Evolutionary conservation across 1,140 invertebrate species (phyloP).

Genomic region (Andricus grossulariae): DNA sequence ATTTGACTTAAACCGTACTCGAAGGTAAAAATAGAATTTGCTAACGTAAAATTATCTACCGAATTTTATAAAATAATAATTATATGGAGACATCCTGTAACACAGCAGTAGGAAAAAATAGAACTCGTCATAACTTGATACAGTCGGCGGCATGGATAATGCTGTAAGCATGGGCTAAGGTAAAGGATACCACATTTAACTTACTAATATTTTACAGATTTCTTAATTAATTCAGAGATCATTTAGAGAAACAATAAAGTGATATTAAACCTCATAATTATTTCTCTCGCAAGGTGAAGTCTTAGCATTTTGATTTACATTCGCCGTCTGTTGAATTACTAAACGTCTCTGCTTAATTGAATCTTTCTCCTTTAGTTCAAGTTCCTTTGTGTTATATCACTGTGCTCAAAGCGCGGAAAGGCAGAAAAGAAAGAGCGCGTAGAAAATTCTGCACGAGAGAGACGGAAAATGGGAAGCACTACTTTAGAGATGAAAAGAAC

Average conservation of each 20-base stretch:
- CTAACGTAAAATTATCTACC: no score
- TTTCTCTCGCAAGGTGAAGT: background rate
- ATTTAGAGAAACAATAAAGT: background rate
- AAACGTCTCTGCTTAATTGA: conserved; percentile 1
- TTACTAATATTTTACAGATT: no score
- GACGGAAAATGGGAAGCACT: background rate
- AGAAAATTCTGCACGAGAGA: background rate
- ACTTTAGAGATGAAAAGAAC: background rate
- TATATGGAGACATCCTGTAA: no score
- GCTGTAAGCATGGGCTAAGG: no score
- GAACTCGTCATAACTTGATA: no score
- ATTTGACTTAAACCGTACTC: no score
- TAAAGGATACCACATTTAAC: no score
- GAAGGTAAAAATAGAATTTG: no score
- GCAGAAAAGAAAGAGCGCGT: background rate
- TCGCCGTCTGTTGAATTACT: background rate
- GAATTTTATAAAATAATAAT: no score
- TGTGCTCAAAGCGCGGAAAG: background rate
- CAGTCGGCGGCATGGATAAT: no score
- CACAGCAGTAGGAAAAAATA: no score
- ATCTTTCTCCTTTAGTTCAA: background rate
- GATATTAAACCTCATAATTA: background rate
- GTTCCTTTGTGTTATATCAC: background rate
- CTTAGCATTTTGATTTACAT: background rate
- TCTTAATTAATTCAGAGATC: background rate